A percentile compares a stretch with the other conserved stretches of the same genome.
Evolutionary conservation across 2,888 invertebrate species (phyloP).

Genomic region (Cephonodes hylas): DNA sequence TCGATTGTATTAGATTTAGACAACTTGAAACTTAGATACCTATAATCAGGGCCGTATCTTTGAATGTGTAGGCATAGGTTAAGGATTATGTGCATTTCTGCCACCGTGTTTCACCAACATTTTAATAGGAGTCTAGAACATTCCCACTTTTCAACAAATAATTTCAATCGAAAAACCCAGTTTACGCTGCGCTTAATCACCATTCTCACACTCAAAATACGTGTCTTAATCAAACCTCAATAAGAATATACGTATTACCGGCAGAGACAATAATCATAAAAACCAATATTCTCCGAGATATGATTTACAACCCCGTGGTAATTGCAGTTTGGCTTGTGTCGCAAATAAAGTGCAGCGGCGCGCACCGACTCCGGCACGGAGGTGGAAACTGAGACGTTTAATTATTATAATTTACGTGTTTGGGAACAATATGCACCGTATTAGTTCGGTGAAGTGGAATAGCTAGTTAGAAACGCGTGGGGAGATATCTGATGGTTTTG

Average conservation of each 20-base stretch:
- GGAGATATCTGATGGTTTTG: neutral
- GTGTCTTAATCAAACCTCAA: neutral
- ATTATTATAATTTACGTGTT: slow-evolving; percentile 19
- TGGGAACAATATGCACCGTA: neutral
- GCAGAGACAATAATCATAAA: neutral
- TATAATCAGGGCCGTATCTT: too few relatives aligned
- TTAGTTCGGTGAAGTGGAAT: neutral
- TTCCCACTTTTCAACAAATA: too few relatives aligned
- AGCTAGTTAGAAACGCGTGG: neutral
- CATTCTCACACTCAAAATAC: too few relatives aligned
- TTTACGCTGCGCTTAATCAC: too few relatives aligned
- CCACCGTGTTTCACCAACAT: too few relatives aligned
- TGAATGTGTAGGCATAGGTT: too few relatives aligned
- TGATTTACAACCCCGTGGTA: neutral
- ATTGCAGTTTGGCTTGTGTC: neutral
- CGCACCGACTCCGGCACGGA: neutral
- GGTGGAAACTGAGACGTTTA: slow-evolving; percentile 7
- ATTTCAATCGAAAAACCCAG: too few relatives aligned
- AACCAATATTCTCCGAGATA: neutral
- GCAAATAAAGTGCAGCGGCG: neutral
- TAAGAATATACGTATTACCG: neutral
- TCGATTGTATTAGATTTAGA: too few relatives aligned
- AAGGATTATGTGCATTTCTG: too few relatives aligned
- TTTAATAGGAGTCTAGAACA: too few relatives aligned
- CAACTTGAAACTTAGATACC: too few relatives aligned